These are phyloP conservation scores for Cremastobaeus sp. DNA, from an alignment of 2,888 invertebrate genomes.

Conservation along the genomic window DNA sequence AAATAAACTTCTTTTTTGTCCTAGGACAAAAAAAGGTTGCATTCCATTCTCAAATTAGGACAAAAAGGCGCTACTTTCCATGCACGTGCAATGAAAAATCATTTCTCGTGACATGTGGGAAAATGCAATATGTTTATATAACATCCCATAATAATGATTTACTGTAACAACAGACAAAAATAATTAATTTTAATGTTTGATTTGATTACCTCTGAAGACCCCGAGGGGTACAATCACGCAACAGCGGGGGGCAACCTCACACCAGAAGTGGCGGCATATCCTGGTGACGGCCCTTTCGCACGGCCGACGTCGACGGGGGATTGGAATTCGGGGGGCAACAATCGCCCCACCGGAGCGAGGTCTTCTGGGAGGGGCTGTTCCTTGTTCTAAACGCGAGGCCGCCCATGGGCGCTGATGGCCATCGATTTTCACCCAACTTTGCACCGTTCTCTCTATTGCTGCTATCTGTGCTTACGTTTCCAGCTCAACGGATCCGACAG, in stretches of 20 bases:
- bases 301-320: constrained; percentile 70
- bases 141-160: no score
- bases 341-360: constrained; percentile 97
- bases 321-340: constrained; percentile 83
- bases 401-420: constrained; percentile 89
- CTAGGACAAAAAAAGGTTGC: no score
- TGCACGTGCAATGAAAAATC: no score
- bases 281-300: constrained; percentile 73
- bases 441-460: constrained; percentile 62
- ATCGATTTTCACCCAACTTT: constrained; percentile 76
- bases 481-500: constrained; percentile 35
- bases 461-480: constrained; percentile 58
- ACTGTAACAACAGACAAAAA: no score
- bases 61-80: no score
- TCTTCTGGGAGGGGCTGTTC: constrained; percentile 98
- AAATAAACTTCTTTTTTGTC: no score
- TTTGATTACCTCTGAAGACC: constrained; percentile 74
- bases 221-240: constrained; percentile 78
- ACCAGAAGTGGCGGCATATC: constrained; percentile 75
- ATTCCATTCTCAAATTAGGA: no score
- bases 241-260: constrained; percentile 78
- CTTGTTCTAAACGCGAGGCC: constrained; percentile 97
- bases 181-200: no score
- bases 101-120: no score
- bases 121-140: no score